Percentiles rank a stretch among this genome's conserved stretches.
Conservation (phyloP, 2,888 invertebrate genomes). For the Drosophila prolongata region DNA sequence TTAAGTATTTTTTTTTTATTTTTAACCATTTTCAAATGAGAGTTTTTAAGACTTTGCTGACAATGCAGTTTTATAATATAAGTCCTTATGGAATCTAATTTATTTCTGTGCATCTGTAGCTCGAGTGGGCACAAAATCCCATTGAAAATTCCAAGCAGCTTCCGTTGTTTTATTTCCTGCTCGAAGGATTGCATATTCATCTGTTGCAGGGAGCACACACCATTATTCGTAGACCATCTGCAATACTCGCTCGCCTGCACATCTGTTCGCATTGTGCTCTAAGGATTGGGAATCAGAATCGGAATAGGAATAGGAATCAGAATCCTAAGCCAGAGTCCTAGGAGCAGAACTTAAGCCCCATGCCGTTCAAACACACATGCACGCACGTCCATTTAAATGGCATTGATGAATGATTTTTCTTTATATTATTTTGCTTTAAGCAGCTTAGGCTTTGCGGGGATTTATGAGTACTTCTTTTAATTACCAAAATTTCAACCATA, state of each 20-base stretch:
- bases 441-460: slow-evolving; percentile 56
- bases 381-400: slow-evolving; percentile 21
- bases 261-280: slow-evolving; percentile 69
- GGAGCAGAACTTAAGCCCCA: slow-evolving; percentile 55
- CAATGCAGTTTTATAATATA: too few species aligned
- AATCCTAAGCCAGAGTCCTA: slow-evolving; percentile 45
- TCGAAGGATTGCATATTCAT: slow-evolving; percentile 43
- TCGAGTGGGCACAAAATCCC: slow-evolving; percentile 60
- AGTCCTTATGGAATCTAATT: too few species aligned
- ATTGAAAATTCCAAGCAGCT: slow-evolving; percentile 65
- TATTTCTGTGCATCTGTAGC: slow-evolving; percentile 3
- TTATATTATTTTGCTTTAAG: slow-evolving; percentile 50
- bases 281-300: slow-evolving; percentile 4
- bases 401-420: slow-evolving; percentile 31
- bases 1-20: too few species aligned
- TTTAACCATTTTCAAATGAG: not conserved
- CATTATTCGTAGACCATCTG: slow-evolving; percentile 58
- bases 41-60: too few species aligned
- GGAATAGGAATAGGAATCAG: slow-evolving; percentile 1
- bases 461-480: slow-evolving; percentile 20
- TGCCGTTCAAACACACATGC: slow-evolving; percentile 15
- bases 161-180: slow-evolving; percentile 67
- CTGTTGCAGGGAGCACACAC: slow-evolving; percentile 32
- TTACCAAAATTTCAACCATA: slow-evolving; percentile 38
- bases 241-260: slow-evolving; percentile 65